These are phyloP conservation scores for Eufriesea mexicana DNA, from an alignment of 1,140 invertebrate species.

Conservation along the genomic window DNA sequence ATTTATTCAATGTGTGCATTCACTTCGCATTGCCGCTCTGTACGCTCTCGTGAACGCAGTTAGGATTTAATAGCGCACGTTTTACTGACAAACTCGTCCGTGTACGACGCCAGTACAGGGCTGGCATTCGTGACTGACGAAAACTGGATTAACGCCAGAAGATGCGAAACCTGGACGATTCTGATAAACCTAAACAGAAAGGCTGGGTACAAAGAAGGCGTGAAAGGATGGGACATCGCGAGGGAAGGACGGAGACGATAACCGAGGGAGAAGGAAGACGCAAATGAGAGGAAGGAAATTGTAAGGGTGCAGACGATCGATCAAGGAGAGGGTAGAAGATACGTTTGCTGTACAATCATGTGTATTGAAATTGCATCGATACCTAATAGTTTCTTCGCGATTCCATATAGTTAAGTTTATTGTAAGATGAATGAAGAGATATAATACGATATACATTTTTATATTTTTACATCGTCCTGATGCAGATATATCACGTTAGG, in stretches of 20 bases:
- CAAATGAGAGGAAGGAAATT: not conserved
- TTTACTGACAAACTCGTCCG: constrained; percentile 72
- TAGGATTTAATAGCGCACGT: constrained; percentile 74
- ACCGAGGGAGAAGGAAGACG: not conserved
- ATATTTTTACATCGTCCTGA: too few species aligned
- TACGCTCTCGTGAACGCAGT: constrained; percentile 68
- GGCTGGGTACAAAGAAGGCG: not conserved
- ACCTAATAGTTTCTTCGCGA: too few species aligned
- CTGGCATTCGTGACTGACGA: constrained; percentile 53
- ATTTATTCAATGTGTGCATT: constrained; percentile 77
- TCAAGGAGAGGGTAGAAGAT: too few species aligned
- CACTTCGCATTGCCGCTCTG: constrained; percentile 67
- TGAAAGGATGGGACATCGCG: not conserved
- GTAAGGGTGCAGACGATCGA: not conserved
- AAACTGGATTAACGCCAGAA: constrained; percentile 72
- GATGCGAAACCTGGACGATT: constrained; percentile 48
- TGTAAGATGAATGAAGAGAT: too few species aligned
- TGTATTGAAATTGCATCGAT: too few species aligned
- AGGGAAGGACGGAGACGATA: not conserved
- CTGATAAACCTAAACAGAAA: constrained; percentile 29
- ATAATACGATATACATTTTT: too few species aligned
- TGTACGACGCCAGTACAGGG: constrained; percentile 47
- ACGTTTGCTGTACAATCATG: too few species aligned
- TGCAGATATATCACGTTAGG: too few species aligned
- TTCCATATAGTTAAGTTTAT: too few species aligned